Conservation (phyloP, 2,797 vertebrate genomes). For the Sebastes trivittatus region DNA sequence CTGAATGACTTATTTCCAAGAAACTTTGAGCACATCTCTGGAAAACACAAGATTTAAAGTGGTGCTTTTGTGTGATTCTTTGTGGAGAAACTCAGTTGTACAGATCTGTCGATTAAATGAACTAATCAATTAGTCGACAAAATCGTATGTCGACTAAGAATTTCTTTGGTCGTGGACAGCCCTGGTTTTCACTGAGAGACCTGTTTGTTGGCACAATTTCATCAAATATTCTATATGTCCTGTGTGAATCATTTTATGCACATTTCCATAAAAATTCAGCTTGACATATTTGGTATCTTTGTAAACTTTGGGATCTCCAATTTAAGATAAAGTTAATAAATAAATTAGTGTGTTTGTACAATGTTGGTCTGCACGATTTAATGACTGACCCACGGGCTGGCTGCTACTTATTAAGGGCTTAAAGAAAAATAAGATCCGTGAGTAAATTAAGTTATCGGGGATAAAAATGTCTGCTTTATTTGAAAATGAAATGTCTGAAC, state of each 20-base stretch:
- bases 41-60: too few relatives aligned
- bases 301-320: neutral
- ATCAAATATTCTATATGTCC: neutral
- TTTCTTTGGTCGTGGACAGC: too few relatives aligned
- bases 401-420: neutral
- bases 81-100: too few relatives aligned
- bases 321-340: neutral
- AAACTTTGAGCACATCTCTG: too few relatives aligned
- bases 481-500: neutral
- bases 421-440: neutral
- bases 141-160: too few relatives aligned
- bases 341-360: neutral
- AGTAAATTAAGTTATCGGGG: neutral
- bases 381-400: neutral
- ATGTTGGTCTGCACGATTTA: neutral
- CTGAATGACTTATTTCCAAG: too few relatives aligned
- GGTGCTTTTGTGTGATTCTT: too few relatives aligned
- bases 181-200: neutral
- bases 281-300: neutral
- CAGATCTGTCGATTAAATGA: rapidly evolving
- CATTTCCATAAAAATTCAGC: neutral
- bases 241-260: neutral
- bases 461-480: neutral
- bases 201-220: neutral
- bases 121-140: too few relatives aligned